Evolutionary conservation across 1,140 invertebrate genomes (phyloP), one percentile per base, ranked within the genome.

Genomic region (Drosophila bocqueti): DNA sequence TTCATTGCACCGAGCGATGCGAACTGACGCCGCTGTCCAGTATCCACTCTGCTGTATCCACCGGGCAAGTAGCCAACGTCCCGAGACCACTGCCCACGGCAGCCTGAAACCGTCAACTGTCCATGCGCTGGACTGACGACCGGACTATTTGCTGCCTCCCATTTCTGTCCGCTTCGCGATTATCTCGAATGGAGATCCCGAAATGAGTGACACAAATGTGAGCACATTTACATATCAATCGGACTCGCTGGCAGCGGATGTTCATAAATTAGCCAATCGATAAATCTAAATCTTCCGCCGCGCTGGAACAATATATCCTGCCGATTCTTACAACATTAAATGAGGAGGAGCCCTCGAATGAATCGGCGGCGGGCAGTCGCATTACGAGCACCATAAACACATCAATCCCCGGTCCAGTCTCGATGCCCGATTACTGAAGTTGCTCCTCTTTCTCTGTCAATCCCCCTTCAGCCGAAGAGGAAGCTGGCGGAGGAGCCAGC

Each of bases 241-340:
- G 84, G 54, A 72, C 45, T 60, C 46, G 65, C 45, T 60, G 31
- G 68, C 68, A 84, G 74, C 92, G 92, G 92, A 93, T 93, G 92
- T 90, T 90, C 84, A 93, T 92, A 93, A 93, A 93, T 93, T 93
- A 91, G 76, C 81, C 82, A 89, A 91, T 93, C 87, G 84, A 91
- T 92, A 91, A 91, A 92, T 91, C 91, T 86, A 77, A 77, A 77
- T 77, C 75, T 57, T 49, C 58, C 68, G 65, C 67, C 54, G 66
- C 54, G 24, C 52, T 59, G 54, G 55, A 73, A 87, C 80, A 87
- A 87, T 82, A 72, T 69, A 67, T 61, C 49, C 49, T 26, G 18
- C 24, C 21, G 63, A 55, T 68, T 60, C 79, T 86, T 86, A 81
- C 77, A 87, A 83, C 72, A 80, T 87, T 80, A 89, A 87, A 78